Conservation (phyloP, 2,888 invertebrate genomes). For the Drosophila mulleri region DNA sequence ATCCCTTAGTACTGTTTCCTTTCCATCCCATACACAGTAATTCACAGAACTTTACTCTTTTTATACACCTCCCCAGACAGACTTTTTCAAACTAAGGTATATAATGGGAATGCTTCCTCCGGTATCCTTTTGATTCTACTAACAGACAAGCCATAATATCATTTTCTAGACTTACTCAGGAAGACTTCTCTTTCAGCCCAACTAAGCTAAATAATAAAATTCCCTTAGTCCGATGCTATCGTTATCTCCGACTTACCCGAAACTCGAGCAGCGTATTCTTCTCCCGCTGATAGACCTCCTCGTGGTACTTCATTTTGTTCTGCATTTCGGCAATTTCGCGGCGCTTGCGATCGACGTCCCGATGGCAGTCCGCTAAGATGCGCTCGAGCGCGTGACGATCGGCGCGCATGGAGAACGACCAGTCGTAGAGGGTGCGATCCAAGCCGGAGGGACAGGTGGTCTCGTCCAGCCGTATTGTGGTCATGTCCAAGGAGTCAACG, state of each 20-base stretch:
- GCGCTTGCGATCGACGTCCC: slow-evolving; percentile 86
- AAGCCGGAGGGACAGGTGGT: slow-evolving; percentile 90
- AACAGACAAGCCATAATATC: too few species aligned
- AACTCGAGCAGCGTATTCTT: slow-evolving; percentile 88
- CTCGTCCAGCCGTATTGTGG: slow-evolving; percentile 89
- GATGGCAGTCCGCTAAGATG: slow-evolving; percentile 87
- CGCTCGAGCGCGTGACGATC: slow-evolving; percentile 87
- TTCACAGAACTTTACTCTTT: too few species aligned
- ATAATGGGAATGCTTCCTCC: too few species aligned
- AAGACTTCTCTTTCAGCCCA: neutral
- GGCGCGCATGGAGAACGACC: slow-evolving; percentile 88
- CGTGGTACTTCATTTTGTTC: slow-evolving; percentile 87
- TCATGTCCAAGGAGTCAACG: slow-evolving; percentile 88
- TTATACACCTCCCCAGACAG: neutral
- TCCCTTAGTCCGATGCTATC: neutral
- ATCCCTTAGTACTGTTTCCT: too few species aligned
- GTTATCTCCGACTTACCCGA: slow-evolving; percentile 86
- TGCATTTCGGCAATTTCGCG: slow-evolving; percentile 87
- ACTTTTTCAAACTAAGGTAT: neutral
- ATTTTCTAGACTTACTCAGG: too few species aligned
- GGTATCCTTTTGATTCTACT: too few species aligned
- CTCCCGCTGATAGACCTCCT: slow-evolving; percentile 86
- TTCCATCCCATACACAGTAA: too few species aligned
- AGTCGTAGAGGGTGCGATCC: slow-evolving; percentile 88
- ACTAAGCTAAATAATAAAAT: neutral